phyloP scores from a whole-genome alignment of 2,888 invertebrate genomes.

The Philonicus albiceps region DNA sequence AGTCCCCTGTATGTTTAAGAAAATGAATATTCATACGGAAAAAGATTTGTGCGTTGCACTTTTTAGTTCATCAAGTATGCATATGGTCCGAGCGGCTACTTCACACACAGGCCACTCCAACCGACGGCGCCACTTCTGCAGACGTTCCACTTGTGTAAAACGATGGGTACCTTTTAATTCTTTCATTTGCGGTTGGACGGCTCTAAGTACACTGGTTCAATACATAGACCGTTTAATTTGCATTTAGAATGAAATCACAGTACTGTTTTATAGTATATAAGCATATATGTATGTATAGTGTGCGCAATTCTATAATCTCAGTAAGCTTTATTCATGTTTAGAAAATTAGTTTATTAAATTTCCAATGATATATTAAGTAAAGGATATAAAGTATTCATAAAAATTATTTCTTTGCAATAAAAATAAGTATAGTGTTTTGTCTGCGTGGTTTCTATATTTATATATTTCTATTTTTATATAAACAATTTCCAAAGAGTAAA shows the following conservation, averaged over 20 bases:
- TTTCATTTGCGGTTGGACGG: not conserved
- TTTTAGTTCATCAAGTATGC: conserved; percentile 27
- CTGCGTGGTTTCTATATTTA: too few relatives aligned
- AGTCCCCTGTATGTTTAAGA: not conserved
- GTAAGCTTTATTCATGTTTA: too few relatives aligned
- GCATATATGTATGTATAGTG: not conserved
- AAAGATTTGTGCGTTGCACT: conserved; percentile 19
- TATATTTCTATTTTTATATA: too few relatives aligned
- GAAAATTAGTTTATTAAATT: too few relatives aligned
- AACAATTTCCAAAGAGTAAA: too few relatives aligned
- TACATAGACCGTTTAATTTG: not conserved
- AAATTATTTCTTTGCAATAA: too few relatives aligned
- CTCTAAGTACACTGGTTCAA: not conserved
- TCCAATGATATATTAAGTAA: too few relatives aligned
- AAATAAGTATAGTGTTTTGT: too few relatives aligned
- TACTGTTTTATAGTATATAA: not conserved
- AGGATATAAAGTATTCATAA: too few relatives aligned
- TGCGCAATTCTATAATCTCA: too few relatives aligned
- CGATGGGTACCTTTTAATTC: not conserved
- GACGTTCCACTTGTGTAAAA: not conserved
- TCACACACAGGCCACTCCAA: not conserved
- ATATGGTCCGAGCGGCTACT: conserved; percentile 2
- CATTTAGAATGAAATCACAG: not conserved
- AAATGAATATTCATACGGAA: conserved; percentile 37
- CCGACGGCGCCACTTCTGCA: not conserved